Base-by-base conservation (phyloP, 1,140 invertebrate genomes). In the Physella acuta region DNA sequence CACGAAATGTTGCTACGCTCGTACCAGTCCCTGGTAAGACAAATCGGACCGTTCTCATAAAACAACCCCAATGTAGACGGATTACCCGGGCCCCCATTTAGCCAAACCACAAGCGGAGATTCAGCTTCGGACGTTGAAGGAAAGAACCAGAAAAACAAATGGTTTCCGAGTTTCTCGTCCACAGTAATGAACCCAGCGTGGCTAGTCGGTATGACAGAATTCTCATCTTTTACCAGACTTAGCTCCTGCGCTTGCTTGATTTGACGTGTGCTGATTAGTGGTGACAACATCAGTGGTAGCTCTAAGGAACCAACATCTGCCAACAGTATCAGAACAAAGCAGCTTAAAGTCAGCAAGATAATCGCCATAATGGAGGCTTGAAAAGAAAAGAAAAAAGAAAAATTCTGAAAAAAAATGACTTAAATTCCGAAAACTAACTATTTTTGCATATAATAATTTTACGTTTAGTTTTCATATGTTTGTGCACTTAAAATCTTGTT, bases 91-190 rank as follows among this genome's bases (percentile, higher is more conserved):
- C 91, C 86, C 55, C 92, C 93, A 86, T 94, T 92, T 0, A 94
- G 87, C 93, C 93, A 94, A 8, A 94, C 79, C 11, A 93, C 85
- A 69, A 93, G 87, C 0, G 92, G 92, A n/a, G 79, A 74, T 1
- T 58, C n/a, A n/a, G 65, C 20, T 17, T 56, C 17, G 30, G 2
- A 1, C n/a, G n/a, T n/a, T 0, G 91, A 89, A 0, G 92, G 92
- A 80, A 94, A 94, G 75, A 92, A 94, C 93, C 93, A 94, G 80
- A 94, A 93, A 85, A 92, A 94, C 66, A 93, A 86, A 77, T 93
- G 93, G 0, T 92, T 92, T 73, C 92, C 90, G 78, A 87, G 91
- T 53, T 87, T 74, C 73, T 90, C 88, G 76, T 93, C 90, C 3
- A 94, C 90, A 0, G 90, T 92, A 4, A 92, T 80, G 73, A 88